Evolutionary conservation across 2,888 invertebrate species (phyloP).

Genomic region (Phragmatobia fuliginosa): DNA sequence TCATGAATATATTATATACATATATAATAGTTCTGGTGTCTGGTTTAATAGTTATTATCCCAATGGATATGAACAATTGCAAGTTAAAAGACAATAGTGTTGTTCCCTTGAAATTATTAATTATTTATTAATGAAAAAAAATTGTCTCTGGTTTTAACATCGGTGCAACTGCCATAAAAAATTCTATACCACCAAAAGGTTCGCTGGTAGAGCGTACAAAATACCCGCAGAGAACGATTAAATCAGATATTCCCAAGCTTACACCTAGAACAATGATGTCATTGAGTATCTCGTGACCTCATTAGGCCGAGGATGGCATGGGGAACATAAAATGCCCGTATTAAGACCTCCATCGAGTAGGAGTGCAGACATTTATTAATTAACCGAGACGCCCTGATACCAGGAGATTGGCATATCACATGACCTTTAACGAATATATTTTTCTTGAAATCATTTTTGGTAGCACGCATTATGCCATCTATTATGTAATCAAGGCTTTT

Average conservation of each 20-base stretch:
- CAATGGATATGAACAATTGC: too few relatives aligned
- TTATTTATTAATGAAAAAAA: too few relatives aligned
- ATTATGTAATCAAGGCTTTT: neutral
- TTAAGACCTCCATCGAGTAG: slow-evolving; percentile 55
- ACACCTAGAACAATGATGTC: slow-evolving; percentile 19
- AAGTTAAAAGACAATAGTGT: too few relatives aligned
- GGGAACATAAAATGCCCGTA: slow-evolving; percentile 62
- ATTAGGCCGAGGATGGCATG: slow-evolving; percentile 60
- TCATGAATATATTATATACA: neutral
- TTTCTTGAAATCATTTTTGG: slow-evolving; percentile 15
- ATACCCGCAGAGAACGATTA: neutral
- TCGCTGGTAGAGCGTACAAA: neutral
- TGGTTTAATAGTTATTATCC: too few relatives aligned
- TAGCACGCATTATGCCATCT: neutral
- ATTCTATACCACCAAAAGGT: too few relatives aligned
- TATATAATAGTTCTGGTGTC: neutral
- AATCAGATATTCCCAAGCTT: slow-evolving; percentile 2
- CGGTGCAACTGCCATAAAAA: too few relatives aligned
- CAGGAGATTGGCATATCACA: slow-evolving; percentile 34
- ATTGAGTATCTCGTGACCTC: slow-evolving; percentile 56
- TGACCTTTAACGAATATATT: slow-evolving; percentile 43
- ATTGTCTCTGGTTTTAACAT: too few relatives aligned
- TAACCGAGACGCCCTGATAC: slow-evolving; percentile 50
- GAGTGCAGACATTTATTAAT: slow-evolving; percentile 63
- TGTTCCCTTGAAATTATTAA: too few relatives aligned